Percentiles rank a stretch among this genome's conserved stretches.
phyloP scores from a whole-genome alignment of 2,888 invertebrate species.

The Rapana venosa region DNA sequence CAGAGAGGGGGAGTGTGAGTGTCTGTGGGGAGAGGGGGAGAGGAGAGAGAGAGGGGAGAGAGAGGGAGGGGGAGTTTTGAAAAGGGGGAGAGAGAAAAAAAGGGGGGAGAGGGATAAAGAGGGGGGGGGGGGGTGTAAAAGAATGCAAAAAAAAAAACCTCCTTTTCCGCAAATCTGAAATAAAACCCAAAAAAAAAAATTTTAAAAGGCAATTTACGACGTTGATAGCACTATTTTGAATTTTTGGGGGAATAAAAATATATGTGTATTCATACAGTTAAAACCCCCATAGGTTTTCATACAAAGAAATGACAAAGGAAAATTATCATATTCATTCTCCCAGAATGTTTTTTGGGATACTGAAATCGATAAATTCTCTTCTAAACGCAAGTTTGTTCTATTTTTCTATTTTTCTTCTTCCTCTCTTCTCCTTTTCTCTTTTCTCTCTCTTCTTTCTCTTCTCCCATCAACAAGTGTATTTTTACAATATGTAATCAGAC shows the following conservation, averaged over 20 bases:
- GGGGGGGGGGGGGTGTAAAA: neutral
- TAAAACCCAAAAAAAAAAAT: constrained; percentile 48
- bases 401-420: too few species aligned
- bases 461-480: too few species aligned
- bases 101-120: neutral
- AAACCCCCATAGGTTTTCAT: neutral
- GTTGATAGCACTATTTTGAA: too few species aligned
- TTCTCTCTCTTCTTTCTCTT: too few species aligned
- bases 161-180: constrained; percentile 82
- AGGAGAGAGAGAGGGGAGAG: neutral
- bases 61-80: neutral
- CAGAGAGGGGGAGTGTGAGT: neutral
- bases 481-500: too few species aligned
- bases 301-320: neutral
- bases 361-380: too few species aligned
- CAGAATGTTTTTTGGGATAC: too few species aligned
- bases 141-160: constrained; percentile 64
- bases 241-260: neutral
- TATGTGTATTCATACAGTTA: neutral
- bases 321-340: neutral
- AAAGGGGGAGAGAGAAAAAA: neutral
- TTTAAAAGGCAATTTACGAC: too few species aligned
- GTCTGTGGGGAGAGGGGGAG: neutral
- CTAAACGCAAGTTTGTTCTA: too few species aligned
- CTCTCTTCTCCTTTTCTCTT: too few species aligned